A percentile compares a stretch with the other conserved stretches of the same genome.
Conservation (phyloP, 2,113 vertebrate species). For the Bubo scandiacus region DNA sequence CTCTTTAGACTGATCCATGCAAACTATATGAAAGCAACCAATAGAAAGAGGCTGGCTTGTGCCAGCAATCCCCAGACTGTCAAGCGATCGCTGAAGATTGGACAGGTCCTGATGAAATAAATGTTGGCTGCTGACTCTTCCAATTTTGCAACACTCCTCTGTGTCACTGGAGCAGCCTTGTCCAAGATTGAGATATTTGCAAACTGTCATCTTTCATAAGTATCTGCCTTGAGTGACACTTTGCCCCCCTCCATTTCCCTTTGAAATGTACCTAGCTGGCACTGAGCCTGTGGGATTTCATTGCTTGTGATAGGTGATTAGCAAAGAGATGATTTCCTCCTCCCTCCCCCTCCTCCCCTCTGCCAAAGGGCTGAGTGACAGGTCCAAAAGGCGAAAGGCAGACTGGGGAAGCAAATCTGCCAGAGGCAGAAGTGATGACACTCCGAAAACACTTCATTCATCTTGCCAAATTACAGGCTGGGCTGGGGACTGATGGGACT, state of each 20-base stretch:
- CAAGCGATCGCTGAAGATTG: slow-evolving; percentile 82
- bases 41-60: slow-evolving; percentile 57
- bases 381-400: slow-evolving; percentile 69
- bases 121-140: slow-evolving; percentile 93
- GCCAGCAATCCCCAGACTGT: slow-evolving; percentile 80
- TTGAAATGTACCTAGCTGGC: slow-evolving; percentile 77
- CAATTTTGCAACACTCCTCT: slow-evolving; percentile 87
- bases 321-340: slow-evolving; percentile 70
- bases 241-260: slow-evolving; percentile 65
- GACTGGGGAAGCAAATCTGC: slow-evolving; percentile 68
- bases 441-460: slow-evolving; percentile 67
- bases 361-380: slow-evolving; percentile 69
- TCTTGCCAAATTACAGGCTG: slow-evolving; percentile 65
- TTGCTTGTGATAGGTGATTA: slow-evolving; percentile 81
- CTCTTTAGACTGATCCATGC: slow-evolving; percentile 74
- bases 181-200: slow-evolving; percentile 98
- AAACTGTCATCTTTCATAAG: slow-evolving; percentile 99
- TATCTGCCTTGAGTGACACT: slow-evolving; percentile 87
- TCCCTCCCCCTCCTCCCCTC: slow-evolving; percentile 32
- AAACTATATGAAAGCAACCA: slow-evolving; percentile 69
- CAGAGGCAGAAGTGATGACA: slow-evolving; percentile 60
- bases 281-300: slow-evolving; percentile 72
- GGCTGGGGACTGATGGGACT: slow-evolving; percentile 55
- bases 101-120: slow-evolving; percentile 92
- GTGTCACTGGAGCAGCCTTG: slow-evolving; percentile 87